These are phyloP conservation scores for Cotesia glomerata DNA, from an alignment of 1,140 invertebrate genomes.

Conservation along the genomic window DNA sequence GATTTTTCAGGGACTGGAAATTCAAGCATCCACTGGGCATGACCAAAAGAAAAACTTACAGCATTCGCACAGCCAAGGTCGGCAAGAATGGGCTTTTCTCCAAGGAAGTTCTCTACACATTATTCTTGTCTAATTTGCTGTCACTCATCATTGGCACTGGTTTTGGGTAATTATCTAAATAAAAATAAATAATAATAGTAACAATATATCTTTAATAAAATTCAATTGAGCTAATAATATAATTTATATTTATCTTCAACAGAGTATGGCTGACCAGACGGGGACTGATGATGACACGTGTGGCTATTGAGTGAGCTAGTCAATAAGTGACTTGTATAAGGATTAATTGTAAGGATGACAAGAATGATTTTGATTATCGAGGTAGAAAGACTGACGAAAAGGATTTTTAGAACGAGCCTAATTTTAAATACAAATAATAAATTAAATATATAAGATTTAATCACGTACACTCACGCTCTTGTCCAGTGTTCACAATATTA, in stretches of 20 bases:
- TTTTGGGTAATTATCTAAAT: conserved; percentile 74
- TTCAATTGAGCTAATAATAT: neutral
- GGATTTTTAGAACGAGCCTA: neutral
- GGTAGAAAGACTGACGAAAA: conserved; percentile 6
- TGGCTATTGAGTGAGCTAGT: conserved; percentile 66
- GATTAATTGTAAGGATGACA: conserved; percentile 4
- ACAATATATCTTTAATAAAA: neutral
- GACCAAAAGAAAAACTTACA: conserved; percentile 68
- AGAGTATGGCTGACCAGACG: conserved; percentile 74
- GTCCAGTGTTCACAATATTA: neutral
- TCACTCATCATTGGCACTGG: conserved; percentile 89
- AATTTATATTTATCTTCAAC: conserved; percentile 26
- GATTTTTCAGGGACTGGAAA: conserved; percentile 75
- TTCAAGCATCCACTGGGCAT: conserved; percentile 74
- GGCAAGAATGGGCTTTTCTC: conserved; percentile 84
- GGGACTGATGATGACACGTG: conserved; percentile 69
- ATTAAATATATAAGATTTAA: neutral
- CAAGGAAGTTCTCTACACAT: conserved; percentile 86
- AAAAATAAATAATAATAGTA: neutral
- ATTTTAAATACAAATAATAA: neutral
- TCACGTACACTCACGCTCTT: neutral
- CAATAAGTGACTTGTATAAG: neutral
- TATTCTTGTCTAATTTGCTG: conserved; percentile 88
- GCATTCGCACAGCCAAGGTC: conserved; percentile 81
- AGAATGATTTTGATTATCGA: neutral